A percentile compares a stretch with the other conserved stretches of the same genome.
These are phyloP conservation scores for Cephus cinctus DNA, from an alignment of 1,140 invertebrate genomes.

Conservation along the genomic window DNA sequence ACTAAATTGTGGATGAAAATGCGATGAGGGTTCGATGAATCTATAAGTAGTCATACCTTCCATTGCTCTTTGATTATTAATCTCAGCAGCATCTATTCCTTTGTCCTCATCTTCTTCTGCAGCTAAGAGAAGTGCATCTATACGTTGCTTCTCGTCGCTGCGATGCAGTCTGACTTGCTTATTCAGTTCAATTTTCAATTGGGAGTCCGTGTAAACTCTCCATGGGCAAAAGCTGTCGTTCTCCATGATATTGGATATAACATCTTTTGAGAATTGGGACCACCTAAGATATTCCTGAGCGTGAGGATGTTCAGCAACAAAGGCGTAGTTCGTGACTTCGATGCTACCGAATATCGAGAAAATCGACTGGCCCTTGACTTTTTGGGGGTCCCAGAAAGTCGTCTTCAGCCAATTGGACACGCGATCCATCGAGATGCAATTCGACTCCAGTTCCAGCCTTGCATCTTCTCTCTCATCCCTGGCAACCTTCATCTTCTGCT, in stretches of 20 bases:
- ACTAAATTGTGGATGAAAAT: constrained; percentile 47
- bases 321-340: constrained; percentile 51
- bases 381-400: constrained; percentile 44
- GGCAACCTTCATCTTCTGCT: constrained; percentile 37
- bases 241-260: constrained; percentile 11
- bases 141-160: constrained; percentile 18
- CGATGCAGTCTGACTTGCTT: constrained; percentile 19
- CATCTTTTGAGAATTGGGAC: constrained; percentile 23
- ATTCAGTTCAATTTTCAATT: constrained; percentile 15
- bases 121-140: constrained; percentile 17
- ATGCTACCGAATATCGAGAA: constrained; percentile 42
- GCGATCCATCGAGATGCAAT: constrained; percentile 39
- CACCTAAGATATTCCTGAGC: constrained; percentile 15
- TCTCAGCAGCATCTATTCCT: constrained; percentile 10
- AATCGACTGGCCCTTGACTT: constrained; percentile 44
- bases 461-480: constrained; percentile 44
- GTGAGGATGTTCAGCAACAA: constrained; percentile 10
- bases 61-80: constrained; percentile 17
- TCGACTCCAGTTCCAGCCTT: constrained; percentile 35
- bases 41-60: constrained; percentile 46
- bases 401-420: constrained; percentile 48
- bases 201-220: constrained; percentile 13
- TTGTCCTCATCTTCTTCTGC: constrained; percentile 21
- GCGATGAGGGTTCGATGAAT: constrained; percentile 42
- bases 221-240: constrained; percentile 22